These are phyloP conservation scores for Drosophila kanekoi DNA, from an alignment of 2,888 invertebrate genomes.

Conservation along the genomic window DNA sequence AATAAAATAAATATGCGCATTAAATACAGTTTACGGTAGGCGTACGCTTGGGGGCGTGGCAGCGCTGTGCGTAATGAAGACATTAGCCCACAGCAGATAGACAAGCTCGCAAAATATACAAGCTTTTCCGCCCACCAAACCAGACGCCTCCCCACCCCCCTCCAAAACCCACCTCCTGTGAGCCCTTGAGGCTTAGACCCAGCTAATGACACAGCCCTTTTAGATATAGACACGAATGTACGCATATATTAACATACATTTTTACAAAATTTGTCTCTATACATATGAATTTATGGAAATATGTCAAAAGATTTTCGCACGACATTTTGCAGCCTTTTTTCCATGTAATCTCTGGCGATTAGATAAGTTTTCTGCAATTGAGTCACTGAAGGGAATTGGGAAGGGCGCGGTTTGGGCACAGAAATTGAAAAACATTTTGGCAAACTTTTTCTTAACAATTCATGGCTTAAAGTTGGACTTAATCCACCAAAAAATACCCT, in stretches of 20 bases:
- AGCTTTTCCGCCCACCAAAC: too few species aligned
- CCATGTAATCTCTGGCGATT: slow-evolving; percentile 18
- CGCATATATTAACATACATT: slow-evolving; percentile 10
- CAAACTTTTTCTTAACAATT: neutral
- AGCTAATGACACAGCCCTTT: slow-evolving; percentile 39
- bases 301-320: slow-evolving; percentile 12
- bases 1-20: slow-evolving; percentile 62
- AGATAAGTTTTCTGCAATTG: slow-evolving; percentile 6
- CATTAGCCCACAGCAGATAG: slow-evolving; percentile 38
- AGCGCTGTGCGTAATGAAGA: slow-evolving; percentile 33
- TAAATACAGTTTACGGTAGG: slow-evolving; percentile 32
- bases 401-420: neutral
- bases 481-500: neutral
- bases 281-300: slow-evolving; percentile 27
- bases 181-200: slow-evolving; percentile 9
- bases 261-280: slow-evolving; percentile 2
- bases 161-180: too few species aligned
- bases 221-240: slow-evolving; percentile 6
- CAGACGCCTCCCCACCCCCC: too few species aligned
- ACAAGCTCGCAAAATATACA: slow-evolving; percentile 11
- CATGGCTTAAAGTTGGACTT: neutral
- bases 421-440: slow-evolving; percentile 37
- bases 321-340: slow-evolving; percentile 23
- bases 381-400: neutral
- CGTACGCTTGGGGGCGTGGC: slow-evolving; percentile 8